Evolutionary conservation across 2,797 vertebrate genomes (phyloP), one percentile per base, ranked within the genome.

Genomic region (Pseudocheirus occidentalis): DNA sequence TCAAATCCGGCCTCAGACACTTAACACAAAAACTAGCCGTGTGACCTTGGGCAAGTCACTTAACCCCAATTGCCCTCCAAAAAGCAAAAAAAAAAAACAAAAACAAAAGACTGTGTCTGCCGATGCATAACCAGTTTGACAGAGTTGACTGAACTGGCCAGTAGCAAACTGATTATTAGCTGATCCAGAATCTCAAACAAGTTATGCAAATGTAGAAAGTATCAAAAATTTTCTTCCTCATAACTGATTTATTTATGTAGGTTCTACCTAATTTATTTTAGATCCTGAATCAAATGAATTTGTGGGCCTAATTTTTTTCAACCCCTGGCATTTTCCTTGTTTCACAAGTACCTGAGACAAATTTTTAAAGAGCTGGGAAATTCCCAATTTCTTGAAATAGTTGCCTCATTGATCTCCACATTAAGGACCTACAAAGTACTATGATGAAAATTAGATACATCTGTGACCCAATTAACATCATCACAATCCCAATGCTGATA

Each of bases 151-250:
- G 28, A 95, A 93, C 92, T n/a, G 90, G 11, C 4, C 55, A 92
- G 24, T 91, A 87, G 28, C 27, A 93, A 95, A 91, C 55, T 92
- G 66, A 9, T 94, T 66, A 89, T 62, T 90, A 91, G 87, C 31
- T 94, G 11, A 28, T 54, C 93, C 54, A 28, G 46, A 92, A 29
- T n/a, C 31, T 93, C 54, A 54, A 87, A 24, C 24, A 50, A 87
- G 9, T 81, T 81, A 3, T 21, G 55, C 21, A 55, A 54, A 95
- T 81, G 9, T 90, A 91, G 21, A 91, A 10, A 57, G 29, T 53
- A 93, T 10, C 56, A 55, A 87, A 91, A 29, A 91, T 28, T n/a
- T 73, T 73, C 91, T 94, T 90, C 90, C 66, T 55, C 90, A 54
- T 4, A 58, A 31, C 54, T 73, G 16, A 58, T 57, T 94, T 57